phyloP scores from a whole-genome alignment of 2,888 invertebrate genomes.

The Spodoptera exigua region DNA sequence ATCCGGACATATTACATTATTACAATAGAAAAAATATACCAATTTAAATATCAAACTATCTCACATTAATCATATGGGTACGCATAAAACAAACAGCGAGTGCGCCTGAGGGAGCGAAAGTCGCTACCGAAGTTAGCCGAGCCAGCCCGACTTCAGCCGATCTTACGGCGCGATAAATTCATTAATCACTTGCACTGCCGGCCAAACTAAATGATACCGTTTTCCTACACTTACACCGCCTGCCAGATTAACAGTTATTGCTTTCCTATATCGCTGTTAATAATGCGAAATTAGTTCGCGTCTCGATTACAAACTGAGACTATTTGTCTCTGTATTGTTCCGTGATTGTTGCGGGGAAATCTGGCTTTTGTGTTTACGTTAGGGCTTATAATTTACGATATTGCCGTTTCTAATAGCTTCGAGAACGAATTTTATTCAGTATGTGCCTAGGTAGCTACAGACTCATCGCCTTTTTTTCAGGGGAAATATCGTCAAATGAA shows the following conservation, averaged over 20 bases:
- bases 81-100: slow-evolving; percentile 59
- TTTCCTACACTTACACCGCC: slow-evolving; percentile 49
- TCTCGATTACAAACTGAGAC: slow-evolving; percentile 30
- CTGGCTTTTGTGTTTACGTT: background rate
- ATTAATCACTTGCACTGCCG: slow-evolving; percentile 73
- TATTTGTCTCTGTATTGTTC: slow-evolving; percentile 28
- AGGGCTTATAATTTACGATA: too few relatives aligned
- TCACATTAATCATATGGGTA: slow-evolving; percentile 57
- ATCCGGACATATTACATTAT: slow-evolving; percentile 29
- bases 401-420: too few relatives aligned
- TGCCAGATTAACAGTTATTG: slow-evolving; percentile 52
- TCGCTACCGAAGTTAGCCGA: slow-evolving; percentile 59
- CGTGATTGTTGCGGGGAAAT: slow-evolving; percentile 28
- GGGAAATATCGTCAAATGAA: too few relatives aligned
- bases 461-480: too few relatives aligned
- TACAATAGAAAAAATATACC: slow-evolving; percentile 39
- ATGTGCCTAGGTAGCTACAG: too few relatives aligned
- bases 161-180: slow-evolving; percentile 72
- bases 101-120: slow-evolving; percentile 79
- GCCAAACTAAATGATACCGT: slow-evolving; percentile 52
- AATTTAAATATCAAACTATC: slow-evolving; percentile 45
- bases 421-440: too few relatives aligned
- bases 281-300: slow-evolving; percentile 49
- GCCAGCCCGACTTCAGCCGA: slow-evolving; percentile 61
- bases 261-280: slow-evolving; percentile 49